Evolutionary conservation across 2,797 vertebrate species (phyloP).

Genomic region (Parauchenoglanis punctatus): DNA sequence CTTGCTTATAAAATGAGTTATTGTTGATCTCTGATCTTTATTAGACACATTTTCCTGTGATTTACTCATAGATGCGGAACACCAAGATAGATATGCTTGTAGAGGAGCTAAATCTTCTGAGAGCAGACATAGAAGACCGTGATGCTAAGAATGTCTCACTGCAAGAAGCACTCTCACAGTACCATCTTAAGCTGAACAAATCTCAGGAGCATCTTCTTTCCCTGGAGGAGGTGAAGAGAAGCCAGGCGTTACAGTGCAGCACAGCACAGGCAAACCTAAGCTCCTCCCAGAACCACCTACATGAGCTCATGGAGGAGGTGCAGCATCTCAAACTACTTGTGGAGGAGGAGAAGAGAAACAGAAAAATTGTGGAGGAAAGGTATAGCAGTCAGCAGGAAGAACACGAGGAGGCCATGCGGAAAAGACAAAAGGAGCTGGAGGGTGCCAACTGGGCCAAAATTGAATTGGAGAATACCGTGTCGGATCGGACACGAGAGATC

Average conservation of each 20-base stretch:
- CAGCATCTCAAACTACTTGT: constrained; percentile 80
- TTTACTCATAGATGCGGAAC: constrained; percentile 83
- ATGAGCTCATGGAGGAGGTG: constrained; percentile 86
- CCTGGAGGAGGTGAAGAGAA: constrained; percentile 87
- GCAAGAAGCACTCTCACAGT: constrained; percentile 83
- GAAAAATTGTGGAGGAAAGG: constrained; percentile 86
- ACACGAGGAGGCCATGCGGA: constrained; percentile 84
- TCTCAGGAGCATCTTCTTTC: constrained; percentile 81
- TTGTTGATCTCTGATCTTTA: no score
- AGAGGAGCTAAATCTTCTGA: constrained; percentile 86
- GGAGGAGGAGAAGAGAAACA: constrained; percentile 89
- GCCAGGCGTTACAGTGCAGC: constrained; percentile 79
- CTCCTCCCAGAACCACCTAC: constrained; percentile 82
- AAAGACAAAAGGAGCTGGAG: constrained; percentile 88
- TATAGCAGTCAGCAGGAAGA: constrained; percentile 87
- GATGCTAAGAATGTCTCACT: constrained; percentile 85
- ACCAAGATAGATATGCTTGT: constrained; percentile 92
- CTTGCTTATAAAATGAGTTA: neutral
- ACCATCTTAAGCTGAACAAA: constrained; percentile 80
- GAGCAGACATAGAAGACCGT: constrained; percentile 79
- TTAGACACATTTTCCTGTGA: neutral
- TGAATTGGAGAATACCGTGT: constrained; percentile 87
- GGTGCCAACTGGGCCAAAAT: constrained; percentile 87
- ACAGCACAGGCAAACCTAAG: constrained; percentile 85
- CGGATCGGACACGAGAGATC: constrained; percentile 86